These are phyloP conservation scores for Elephas maximus DNA, from an alignment of 2,113 vertebrate genomes.

Conservation along the genomic window DNA sequence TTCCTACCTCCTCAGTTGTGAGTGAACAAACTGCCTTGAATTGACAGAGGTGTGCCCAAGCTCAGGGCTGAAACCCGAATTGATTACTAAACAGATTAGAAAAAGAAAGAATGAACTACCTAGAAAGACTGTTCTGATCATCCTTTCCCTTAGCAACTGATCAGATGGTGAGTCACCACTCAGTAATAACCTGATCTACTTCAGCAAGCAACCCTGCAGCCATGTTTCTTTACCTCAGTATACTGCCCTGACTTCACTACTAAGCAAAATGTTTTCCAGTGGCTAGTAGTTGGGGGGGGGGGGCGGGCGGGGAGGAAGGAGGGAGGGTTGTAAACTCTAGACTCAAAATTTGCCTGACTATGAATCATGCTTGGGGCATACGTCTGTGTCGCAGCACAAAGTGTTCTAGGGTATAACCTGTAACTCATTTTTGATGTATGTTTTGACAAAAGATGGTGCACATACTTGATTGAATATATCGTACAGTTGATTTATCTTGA, in stretches of 20 bases:
- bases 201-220: not conserved
- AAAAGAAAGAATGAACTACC: not conserved
- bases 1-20: not conserved
- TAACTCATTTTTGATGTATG: not conserved
- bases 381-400: not conserved
- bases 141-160: not conserved
- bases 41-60: not conserved
- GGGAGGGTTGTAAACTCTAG: not conserved
- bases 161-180: not conserved
- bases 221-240: not conserved
- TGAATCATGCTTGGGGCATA: not conserved
- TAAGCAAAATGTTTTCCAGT: not conserved
- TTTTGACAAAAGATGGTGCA: slow-evolving; percentile 26
- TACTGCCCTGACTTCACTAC: not conserved
- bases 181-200: not conserved
- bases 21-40: not conserved
- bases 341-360: not conserved
- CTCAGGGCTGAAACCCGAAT: not conserved
- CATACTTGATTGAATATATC: slow-evolving; percentile 15
- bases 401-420: not conserved
- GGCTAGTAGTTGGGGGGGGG: not conserved
- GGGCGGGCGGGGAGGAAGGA: too few relatives aligned
- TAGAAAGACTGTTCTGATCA: not conserved
- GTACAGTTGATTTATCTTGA: slow-evolving; percentile 37
- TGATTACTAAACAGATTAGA: not conserved